Evolutionary conservation across 2,797 vertebrate genomes (phyloP).

Genomic region (Halcyon leucocephala): DNA sequence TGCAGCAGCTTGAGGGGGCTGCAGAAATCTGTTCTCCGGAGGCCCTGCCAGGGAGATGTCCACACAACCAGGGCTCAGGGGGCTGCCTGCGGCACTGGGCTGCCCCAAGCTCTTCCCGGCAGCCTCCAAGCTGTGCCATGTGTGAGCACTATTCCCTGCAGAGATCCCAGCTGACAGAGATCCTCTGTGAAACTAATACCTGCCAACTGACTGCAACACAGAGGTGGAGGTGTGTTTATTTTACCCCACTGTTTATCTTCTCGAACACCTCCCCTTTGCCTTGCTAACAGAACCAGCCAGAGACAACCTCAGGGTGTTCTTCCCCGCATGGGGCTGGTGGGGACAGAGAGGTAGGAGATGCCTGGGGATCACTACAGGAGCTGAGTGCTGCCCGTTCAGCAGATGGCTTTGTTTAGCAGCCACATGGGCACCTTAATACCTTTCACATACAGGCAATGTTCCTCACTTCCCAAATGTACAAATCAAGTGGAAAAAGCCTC

Average conservation of each 20-base stretch:
- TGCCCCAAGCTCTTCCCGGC: neutral
- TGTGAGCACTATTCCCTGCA: accelerated
- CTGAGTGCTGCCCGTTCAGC: accelerated
- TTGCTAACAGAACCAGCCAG: neutral
- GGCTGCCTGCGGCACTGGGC: neutral
- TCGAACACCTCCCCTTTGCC: accelerated
- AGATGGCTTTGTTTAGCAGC: neutral
- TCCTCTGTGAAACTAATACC: neutral
- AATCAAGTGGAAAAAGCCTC: neutral
- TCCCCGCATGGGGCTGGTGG: accelerated
- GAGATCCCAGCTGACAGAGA: neutral
- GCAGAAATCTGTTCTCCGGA: neutral
- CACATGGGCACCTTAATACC: neutral
- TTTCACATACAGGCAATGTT: neutral
- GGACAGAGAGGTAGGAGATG: neutral
- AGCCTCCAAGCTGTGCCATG: neutral
- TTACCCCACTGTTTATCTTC: neutral
- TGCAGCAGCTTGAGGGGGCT: neutral
- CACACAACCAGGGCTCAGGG: neutral
- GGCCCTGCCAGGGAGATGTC: neutral
- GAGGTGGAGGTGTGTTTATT: neutral
- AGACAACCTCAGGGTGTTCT: accelerated
- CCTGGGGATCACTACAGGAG: accelerated
- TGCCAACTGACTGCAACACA: neutral
- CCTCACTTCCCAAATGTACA: neutral